Evolutionary conservation across 2,797 vertebrate genomes (phyloP).

Genomic region (Cygnus olor): DNA sequence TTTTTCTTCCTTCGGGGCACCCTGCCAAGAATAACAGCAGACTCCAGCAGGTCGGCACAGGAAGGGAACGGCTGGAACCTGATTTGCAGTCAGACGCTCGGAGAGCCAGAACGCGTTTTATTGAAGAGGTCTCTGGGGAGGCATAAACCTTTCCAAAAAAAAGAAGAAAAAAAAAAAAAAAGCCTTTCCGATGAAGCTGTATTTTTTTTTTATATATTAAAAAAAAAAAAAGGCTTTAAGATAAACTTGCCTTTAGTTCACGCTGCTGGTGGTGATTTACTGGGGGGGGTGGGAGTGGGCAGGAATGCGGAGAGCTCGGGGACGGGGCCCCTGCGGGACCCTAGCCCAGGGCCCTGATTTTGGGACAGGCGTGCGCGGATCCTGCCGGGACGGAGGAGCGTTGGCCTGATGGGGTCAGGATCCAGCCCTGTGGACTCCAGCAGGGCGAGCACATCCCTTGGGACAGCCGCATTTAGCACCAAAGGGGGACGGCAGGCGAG

Average conservation of each 20-base stretch:
- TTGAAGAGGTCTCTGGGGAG: constrained; percentile 83
- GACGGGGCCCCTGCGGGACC: neutral
- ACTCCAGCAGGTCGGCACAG: constrained; percentile 96
- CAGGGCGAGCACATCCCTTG: rapidly evolving
- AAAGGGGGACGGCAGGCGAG: neutral
- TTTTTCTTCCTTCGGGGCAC: constrained; percentile 82
- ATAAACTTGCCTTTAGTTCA: constrained; percentile 73
- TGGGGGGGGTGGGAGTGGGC: neutral
- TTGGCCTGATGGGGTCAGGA: neutral
- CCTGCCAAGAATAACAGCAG: constrained; percentile 92
- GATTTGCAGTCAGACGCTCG: constrained; percentile 85
- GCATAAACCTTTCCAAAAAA: constrained; percentile 72
- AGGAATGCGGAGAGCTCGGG: neutral
- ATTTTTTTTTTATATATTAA: constrained; percentile 68
- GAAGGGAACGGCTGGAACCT: constrained; percentile 88
- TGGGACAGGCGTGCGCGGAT: rapidly evolving
- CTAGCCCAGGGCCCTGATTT: neutral
- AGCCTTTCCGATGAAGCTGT: constrained; percentile 78
- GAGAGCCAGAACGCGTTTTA: constrained; percentile 82
- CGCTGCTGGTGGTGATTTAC: constrained; percentile 12
- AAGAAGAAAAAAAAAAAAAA: neutral
- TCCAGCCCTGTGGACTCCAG: rapidly evolving
- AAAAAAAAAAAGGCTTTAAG: constrained; percentile 54
- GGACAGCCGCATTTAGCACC: neutral
- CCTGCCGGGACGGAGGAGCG: rapidly evolving